Evolutionary conservation across 1,140 invertebrate species (phyloP), one percentile per base, ranked within the genome.

Genomic region (Drosophila subpulchrella): DNA sequence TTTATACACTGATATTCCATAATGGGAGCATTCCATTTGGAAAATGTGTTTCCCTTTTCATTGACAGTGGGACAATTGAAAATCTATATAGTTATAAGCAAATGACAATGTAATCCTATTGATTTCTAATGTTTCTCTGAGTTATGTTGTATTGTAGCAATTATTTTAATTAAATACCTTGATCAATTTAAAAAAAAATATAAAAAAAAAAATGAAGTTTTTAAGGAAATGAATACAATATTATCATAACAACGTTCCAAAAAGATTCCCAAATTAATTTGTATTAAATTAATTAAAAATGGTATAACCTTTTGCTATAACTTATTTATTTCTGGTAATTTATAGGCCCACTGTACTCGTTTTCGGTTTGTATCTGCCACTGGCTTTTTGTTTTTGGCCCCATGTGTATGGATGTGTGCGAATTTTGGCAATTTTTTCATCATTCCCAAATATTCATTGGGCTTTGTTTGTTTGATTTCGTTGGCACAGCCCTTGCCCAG

Each of bases 401-500:
- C 34, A 47, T 55, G 34, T 36, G 42, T 46, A 3, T 13, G 12
- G 12, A 7, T 48, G 50, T 75, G 32, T 53, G 56, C 50, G 27
- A 44, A 44, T 75, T 75, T 76, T 59, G 72, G 38, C 61, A 53
- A 67, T 76, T 76, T 75, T 75, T 75, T 42, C 54, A 66, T 58
- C 48, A 67, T 76, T 76, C 50, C 54, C 24, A 76, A 76, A 76
- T 75, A 67, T 65, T 75, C 71, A 75, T 66, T 75, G 47, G 51
- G 39, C 47, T 57, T 55, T 57, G 32, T 65, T 75, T 56, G 59
- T 66, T 75, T 75, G 59, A 50, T 75, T 57, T 77, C 20, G 17
- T 46, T 75, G 59, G 61, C 75, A 61, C 57, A 77, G 62, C 75
- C 75, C 75, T 71, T 77, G 61, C 72, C 71, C 71, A 39, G 71